phyloP scores from a whole-genome alignment of 2,797 vertebrate genomes.

The Lutjanus campechanus region DNA sequence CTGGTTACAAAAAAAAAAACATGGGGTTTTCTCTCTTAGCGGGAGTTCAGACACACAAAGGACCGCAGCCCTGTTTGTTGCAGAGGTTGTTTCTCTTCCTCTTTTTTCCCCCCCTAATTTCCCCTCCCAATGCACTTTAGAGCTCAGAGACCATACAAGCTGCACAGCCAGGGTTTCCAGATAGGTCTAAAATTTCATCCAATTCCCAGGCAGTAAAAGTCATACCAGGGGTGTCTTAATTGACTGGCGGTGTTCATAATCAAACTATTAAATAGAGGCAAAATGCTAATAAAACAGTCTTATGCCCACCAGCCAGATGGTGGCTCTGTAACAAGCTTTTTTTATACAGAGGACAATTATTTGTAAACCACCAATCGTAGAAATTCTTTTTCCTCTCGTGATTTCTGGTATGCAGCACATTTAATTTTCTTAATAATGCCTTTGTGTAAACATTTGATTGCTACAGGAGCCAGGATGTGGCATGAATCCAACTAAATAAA shows the following conservation, averaged over 20 bases:
- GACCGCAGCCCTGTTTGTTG: conserved; percentile 24
- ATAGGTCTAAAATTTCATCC: conserved; percentile 18
- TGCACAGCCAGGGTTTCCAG: conserved; percentile 12
- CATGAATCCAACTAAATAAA: background rate
- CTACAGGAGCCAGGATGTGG: fast-evolving
- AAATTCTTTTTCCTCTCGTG: background rate
- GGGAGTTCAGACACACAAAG: conserved; percentile 14
- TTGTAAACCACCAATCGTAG: conserved; percentile 17
- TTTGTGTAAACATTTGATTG: background rate
- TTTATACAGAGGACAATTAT: conserved; percentile 33
- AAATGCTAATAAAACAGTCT: conserved; percentile 56
- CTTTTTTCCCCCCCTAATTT: conserved; percentile 14
- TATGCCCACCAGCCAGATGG: conserved; percentile 55
- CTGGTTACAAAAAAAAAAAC: conserved; percentile 14
- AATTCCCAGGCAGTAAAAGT: conserved; percentile 27
- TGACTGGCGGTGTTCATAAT: conserved; percentile 36
- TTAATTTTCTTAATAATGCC: background rate
- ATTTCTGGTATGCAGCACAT: background rate
- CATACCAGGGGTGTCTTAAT: conserved; percentile 40
- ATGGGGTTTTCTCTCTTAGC: conserved; percentile 7
- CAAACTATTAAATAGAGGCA: conserved; percentile 30
- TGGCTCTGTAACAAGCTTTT: conserved; percentile 39
- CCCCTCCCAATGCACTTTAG: background rate
- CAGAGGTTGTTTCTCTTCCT: conserved; percentile 6
- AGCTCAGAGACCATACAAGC: conserved; percentile 11